Evolutionary conservation across 2,113 vertebrate genomes (phyloP).

Genomic region (Ptychochromis oligacanthus): DNA sequence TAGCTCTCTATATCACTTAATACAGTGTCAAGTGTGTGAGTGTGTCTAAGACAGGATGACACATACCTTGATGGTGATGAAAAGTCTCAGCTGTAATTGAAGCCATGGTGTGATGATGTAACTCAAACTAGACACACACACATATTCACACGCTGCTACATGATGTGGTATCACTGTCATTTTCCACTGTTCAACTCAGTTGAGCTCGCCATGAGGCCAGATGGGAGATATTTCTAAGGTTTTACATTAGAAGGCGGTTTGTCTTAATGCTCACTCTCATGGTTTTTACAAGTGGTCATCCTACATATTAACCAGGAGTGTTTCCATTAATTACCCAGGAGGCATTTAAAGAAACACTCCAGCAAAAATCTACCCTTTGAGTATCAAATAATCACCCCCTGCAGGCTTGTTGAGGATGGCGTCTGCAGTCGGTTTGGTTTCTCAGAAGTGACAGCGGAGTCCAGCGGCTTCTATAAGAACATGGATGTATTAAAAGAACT

Average conservation of each 20-base stretch:
- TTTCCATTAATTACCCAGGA: neutral
- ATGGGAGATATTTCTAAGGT: neutral
- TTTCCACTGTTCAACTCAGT: slow-evolving; percentile 13
- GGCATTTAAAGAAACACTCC: neutral
- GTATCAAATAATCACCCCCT: neutral
- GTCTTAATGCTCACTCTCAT: neutral
- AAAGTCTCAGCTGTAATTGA: slow-evolving; percentile 38
- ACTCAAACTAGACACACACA: slow-evolving; percentile 7
- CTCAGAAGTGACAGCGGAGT: neutral
- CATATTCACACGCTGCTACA: neutral
- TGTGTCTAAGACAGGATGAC: slow-evolving; percentile 12
- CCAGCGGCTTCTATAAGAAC: neutral
- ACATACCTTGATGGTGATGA: slow-evolving; percentile 22
- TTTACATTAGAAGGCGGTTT: neutral
- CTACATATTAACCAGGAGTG: neutral
- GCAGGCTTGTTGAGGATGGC: neutral
- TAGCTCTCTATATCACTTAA: neutral
- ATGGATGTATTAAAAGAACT: neutral
- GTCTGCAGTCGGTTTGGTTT: neutral
- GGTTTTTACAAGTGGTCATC: neutral
- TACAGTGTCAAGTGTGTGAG: neutral
- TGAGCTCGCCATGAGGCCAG: neutral
- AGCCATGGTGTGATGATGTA: slow-evolving; percentile 45
- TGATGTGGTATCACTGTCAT: neutral
- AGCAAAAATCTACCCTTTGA: neutral